phyloP scores from a whole-genome alignment of 1,140 invertebrate genomes.

The Drosophila ambigua region DNA sequence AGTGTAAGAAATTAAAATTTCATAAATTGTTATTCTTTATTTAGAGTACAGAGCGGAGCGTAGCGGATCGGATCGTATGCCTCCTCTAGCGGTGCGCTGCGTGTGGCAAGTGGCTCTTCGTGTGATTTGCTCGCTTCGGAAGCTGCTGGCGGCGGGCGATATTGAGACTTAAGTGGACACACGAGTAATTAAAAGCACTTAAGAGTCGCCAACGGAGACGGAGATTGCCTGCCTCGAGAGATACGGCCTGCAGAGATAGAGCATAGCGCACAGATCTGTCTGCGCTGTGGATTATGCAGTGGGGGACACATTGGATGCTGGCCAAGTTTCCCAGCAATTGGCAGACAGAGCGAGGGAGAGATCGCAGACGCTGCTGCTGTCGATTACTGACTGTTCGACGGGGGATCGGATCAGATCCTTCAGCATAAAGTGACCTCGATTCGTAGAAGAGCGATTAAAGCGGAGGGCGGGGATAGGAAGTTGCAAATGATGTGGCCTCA shows the following conservation, averaged over 20 bases:
- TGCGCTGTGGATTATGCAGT: not conserved
- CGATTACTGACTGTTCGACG: slow-evolving; percentile 29
- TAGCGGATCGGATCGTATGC: slow-evolving; percentile 10
- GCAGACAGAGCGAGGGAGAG: slow-evolving; percentile 23
- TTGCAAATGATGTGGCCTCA: too few relatives aligned
- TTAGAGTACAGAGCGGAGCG: slow-evolving; percentile 57
- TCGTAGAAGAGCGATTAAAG: too few relatives aligned
- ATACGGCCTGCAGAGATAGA: slow-evolving; percentile 26
- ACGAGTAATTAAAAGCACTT: slow-evolving; percentile 75
- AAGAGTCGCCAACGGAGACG: slow-evolving; percentile 46
- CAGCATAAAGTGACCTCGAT: too few relatives aligned
- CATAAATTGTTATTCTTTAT: slow-evolving; percentile 80
- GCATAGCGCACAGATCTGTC: not conserved
- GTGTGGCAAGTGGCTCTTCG: slow-evolving; percentile 40
- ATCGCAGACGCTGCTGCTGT: slow-evolving; percentile 24
- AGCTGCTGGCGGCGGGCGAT: slow-evolving; percentile 53
- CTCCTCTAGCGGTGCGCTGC: slow-evolving; percentile 5
- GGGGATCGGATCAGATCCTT: not conserved
- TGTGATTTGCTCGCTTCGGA: slow-evolving; percentile 72
- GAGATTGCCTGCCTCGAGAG: not conserved
- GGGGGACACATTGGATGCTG: slow-evolving; percentile 48
- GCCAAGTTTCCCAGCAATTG: slow-evolving; percentile 60
- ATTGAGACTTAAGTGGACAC: slow-evolving; percentile 77
- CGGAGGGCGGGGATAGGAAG: too few relatives aligned
- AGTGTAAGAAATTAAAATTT: slow-evolving; percentile 81